Percentiles rank a stretch among this genome's conserved stretches.
Evolutionary conservation across 2,113 vertebrate genomes (phyloP).

Genomic region (Mormoops blainvillei): DNA sequence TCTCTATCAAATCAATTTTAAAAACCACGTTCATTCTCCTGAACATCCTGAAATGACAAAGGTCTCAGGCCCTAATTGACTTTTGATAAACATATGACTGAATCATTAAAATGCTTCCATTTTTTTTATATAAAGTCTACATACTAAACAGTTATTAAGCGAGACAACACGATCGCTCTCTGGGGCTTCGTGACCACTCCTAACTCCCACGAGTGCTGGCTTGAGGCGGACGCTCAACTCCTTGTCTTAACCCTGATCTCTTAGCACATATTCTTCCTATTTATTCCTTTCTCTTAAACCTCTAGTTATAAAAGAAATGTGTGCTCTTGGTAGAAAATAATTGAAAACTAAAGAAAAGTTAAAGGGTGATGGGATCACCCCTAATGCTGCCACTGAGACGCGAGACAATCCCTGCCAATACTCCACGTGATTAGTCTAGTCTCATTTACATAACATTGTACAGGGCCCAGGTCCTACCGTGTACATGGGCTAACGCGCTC

Average conservation of each 20-base stretch:
- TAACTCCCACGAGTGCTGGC: neutral
- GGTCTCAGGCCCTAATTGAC: conserved; percentile 41
- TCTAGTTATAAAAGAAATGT: neutral
- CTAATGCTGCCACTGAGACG: fast-evolving
- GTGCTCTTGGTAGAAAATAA: neutral
- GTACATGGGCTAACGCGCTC: neutral
- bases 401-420: neutral
- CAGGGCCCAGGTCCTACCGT: neutral
- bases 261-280: neutral
- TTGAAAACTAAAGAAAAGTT: neutral
- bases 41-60: conserved; percentile 1
- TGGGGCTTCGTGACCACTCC: neutral
- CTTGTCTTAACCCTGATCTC: too few species aligned
- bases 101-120: neutral
- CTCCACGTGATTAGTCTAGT: neutral
- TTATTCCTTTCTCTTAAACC: neutral
- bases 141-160: neutral
- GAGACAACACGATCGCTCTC: neutral
- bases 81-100: conserved; percentile 35
- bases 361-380: neutral
- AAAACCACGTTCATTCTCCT: neutral
- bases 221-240: neutral
- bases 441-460: neutral
- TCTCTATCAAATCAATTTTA: conserved; percentile 46
- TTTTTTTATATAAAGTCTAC: neutral